A percentile compares a stretch with the other conserved stretches of the same genome.
Conservation (phyloP, 2,113 vertebrate genomes). For the Hepsetus odoe region DNA sequence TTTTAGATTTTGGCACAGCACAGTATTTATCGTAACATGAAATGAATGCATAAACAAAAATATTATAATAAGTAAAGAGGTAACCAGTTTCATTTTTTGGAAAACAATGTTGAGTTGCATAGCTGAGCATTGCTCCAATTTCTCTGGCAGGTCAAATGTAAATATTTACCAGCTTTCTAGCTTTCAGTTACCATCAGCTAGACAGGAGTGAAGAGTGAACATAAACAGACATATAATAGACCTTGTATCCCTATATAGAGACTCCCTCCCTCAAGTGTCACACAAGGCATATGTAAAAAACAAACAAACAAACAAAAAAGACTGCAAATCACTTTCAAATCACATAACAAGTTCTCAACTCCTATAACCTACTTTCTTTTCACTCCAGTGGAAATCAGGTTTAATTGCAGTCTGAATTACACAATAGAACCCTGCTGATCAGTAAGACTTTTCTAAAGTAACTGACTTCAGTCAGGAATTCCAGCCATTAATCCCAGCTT, state of each 20-base stretch:
- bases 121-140: constrained; percentile 33
- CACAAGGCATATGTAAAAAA: too few relatives aligned
- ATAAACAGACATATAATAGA: constrained; percentile 42
- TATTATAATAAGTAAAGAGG: not conserved
- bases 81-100: not conserved
- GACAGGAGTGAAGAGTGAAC: constrained; percentile 40
- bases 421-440: not conserved
- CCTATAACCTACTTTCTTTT: not conserved
- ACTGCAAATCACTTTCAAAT: not conserved
- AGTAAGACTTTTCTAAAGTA: not conserved
- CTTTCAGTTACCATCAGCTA: constrained; percentile 56
- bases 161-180: constrained; percentile 61
- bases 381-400: constrained; percentile 26
- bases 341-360: not conserved
- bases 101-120: not conserved
- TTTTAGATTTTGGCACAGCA: too few relatives aligned
- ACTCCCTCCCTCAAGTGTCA: not conserved
- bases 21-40: too few relatives aligned
- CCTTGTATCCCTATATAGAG: not conserved
- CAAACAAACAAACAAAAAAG: constrained; percentile 5
- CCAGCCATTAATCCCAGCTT: constrained; percentile 17
- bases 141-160: constrained; percentile 50
- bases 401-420: not conserved
- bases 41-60: too few relatives aligned
- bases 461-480: constrained; percentile 1